These are phyloP conservation scores for Seriola quinqueradiata DNA, from an alignment of 2,113 vertebrate genomes.

Conservation along the genomic window DNA sequence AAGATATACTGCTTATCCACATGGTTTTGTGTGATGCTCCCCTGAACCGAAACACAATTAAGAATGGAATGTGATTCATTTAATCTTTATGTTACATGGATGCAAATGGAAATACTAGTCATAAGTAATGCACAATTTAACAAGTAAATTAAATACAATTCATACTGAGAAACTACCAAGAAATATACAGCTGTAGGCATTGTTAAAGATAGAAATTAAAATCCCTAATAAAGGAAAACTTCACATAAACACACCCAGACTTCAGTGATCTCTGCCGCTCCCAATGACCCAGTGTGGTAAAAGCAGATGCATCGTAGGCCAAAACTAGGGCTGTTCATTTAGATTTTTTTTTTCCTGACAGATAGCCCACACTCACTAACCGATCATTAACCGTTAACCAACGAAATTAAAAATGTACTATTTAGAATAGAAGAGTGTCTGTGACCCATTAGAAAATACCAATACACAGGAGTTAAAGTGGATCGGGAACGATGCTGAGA, in stretches of 20 bases:
- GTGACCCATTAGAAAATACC: too few relatives aligned
- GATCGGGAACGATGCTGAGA: too few relatives aligned
- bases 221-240: constrained; percentile 44
- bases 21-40: constrained; percentile 36
- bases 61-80: constrained; percentile 30
- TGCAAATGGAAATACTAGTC: constrained; percentile 12
- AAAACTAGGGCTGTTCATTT: background rate
- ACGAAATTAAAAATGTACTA: too few relatives aligned
- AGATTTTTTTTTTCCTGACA: too few relatives aligned
- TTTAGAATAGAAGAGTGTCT: too few relatives aligned
- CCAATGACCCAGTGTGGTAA: constrained; percentile 39
- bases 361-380: too few relatives aligned
- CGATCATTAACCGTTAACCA: too few relatives aligned
- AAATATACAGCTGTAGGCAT: constrained; percentile 7
- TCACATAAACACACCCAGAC: constrained; percentile 59
- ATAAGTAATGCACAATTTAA: constrained; percentile 31
- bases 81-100: constrained; percentile 11
- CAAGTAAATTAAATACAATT: background rate
- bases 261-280: constrained; percentile 17
- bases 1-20: constrained; percentile 40
- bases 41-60: constrained; percentile 46
- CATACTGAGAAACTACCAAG: background rate
- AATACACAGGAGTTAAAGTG: too few relatives aligned
- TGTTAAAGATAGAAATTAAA: constrained; percentile 43
- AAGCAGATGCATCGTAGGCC: constrained; percentile 44